Evolutionary conservation across 2,797 vertebrate species (phyloP), one percentile per base, ranked within the genome.

Genomic region (Hirundo rustica): DNA sequence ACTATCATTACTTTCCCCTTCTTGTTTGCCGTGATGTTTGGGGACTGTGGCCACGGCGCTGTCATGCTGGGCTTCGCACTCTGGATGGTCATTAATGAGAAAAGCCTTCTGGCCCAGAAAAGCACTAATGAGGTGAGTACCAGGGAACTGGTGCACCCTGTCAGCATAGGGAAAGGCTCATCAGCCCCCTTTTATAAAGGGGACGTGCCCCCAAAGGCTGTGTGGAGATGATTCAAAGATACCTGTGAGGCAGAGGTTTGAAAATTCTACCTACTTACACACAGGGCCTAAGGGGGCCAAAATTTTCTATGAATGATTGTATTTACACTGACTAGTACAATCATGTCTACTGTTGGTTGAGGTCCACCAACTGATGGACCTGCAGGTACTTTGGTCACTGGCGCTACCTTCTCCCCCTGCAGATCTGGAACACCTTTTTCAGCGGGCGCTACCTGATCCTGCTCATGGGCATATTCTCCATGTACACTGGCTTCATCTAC

Each of bases 1-100:
- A 98, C 98, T 25, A 97, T 98, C 85, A 97, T 98, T 70, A 98
- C 98, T 2, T 99, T 99, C 91, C 98, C 98, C 23, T 99, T 99
- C 97, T 94, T 99, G 88, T 99, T 99, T 29, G 98, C 98, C 9
- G 98, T 98, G 93, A 99, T 99, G 98, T 99, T 99, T 88, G 98
- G 98, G 29, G 98, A 98, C 77, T 98, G 98, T 42, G 98, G 98
- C 14, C 98, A 98, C 0, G 98, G 98, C 0, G 85, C 95, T 4
- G 92, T 98, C 92, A 98, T 98, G 98, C 58, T 98, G 32, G 94
- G 94, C 68, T 98, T 98, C 1, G 98, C 97, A 1, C 97, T 98
- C 53, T 98, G 98, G 98, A 98, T 98, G 98, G 94, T 98, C 68
- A 67, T 97, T 27, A 98, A 98, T 0, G 98, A 98, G 95, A 97